phyloP scores from a whole-genome alignment of 2,797 vertebrate species.

The Phoxinus dragarum region DNA sequence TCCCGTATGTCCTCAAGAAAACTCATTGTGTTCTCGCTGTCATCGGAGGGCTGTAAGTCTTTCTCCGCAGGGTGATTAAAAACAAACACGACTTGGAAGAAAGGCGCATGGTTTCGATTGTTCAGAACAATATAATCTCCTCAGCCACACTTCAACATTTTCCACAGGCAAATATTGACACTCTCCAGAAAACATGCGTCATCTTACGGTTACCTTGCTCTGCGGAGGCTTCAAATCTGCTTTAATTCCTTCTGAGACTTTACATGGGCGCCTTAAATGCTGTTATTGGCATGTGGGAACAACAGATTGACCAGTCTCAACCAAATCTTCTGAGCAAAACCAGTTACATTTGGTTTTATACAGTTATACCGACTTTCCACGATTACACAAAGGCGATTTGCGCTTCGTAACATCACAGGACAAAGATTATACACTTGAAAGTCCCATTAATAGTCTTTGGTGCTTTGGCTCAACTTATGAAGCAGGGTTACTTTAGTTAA shows the following conservation, averaged over 20 bases:
- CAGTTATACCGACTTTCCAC: neutral
- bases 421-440: constrained; percentile 25
- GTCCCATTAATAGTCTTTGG: neutral
- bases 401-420: constrained; percentile 19
- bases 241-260: neutral
- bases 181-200: constrained; percentile 15
- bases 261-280: neutral
- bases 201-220: constrained; percentile 1
- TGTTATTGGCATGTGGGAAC: constrained; percentile 10
- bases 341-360: constrained; percentile 26
- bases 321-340: neutral
- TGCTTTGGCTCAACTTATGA: constrained; percentile 14
- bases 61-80: constrained; percentile 30
- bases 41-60: neutral
- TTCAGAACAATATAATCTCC: constrained; percentile 45
- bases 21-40: neutral
- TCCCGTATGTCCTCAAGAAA: neutral
- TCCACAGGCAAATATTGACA: constrained; percentile 50
- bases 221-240: neutral
- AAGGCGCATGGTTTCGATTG: constrained; percentile 17
- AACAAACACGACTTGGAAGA: constrained; percentile 27
- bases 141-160: constrained; percentile 17
- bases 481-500: constrained; percentile 14
- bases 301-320: constrained; percentile 4
- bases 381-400: constrained; percentile 19